Conservation (phyloP, 1,140 invertebrate species). For the Triops longicaudatus region DNA sequence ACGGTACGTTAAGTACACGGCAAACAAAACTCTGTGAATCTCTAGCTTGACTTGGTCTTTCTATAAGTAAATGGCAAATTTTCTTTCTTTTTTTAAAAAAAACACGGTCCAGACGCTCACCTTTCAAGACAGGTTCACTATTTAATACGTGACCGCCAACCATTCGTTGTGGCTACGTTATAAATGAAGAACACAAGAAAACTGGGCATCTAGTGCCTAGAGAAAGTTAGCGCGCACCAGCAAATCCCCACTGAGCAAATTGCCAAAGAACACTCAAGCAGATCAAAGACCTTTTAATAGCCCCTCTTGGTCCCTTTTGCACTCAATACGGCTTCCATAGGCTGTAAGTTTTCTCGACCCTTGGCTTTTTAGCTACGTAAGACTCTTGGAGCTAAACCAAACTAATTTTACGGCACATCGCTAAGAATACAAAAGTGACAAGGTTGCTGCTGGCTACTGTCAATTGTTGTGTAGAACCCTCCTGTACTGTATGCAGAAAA, state of each 20-base stretch:
- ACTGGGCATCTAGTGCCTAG: background rate
- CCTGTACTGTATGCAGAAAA: background rate
- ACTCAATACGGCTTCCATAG: background rate
- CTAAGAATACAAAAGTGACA: background rate
- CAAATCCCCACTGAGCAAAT: background rate
- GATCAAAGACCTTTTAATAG: slow-evolving; percentile 12
- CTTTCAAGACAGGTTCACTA: background rate
- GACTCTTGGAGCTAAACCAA: background rate
- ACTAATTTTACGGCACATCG: background rate
- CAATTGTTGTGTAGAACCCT: background rate
- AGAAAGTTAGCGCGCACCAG: background rate
- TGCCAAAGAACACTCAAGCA: background rate
- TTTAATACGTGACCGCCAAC: background rate
- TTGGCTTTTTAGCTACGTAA: background rate
- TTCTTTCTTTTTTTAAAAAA: too few relatives aligned
- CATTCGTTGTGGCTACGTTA: background rate
- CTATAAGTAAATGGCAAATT: background rate
- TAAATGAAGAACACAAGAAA: background rate
- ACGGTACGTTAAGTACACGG: background rate
- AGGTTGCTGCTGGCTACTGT: background rate
- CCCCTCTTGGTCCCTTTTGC: background rate
- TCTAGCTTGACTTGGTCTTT: background rate
- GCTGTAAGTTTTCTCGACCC: background rate
- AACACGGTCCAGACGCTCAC: background rate
- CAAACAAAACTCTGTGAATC: background rate